Base-by-base conservation (phyloP, 2,797 vertebrate species). In the Notolabrus celidotus region DNA sequence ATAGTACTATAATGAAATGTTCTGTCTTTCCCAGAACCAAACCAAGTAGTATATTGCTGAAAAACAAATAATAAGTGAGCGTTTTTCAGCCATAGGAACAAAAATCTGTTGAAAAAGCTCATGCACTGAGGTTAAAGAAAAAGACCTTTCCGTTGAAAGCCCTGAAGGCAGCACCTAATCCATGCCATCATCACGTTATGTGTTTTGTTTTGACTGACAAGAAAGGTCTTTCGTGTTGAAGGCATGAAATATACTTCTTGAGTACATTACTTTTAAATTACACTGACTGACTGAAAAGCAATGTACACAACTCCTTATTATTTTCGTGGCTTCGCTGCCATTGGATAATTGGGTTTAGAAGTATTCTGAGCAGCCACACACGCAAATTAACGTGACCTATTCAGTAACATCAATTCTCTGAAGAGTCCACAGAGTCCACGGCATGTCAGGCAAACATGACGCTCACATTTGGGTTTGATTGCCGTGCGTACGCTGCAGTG, bases 391-490 rank as follows among this genome's bases (percentile, higher is more conserved):
- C 50, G 2, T 4, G 14, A 65, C 60, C 55, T 42, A n/a, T 42
- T 79, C 47, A 27, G 49, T 47, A 60, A 51, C 22, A 63, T 53
- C 3, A 53, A 64, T 38, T 47, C 36, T 65, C 59, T 20, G 11
- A 27, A 49, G 43, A 47, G 57, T 45, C 42, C 57, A 27, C 43
- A 43, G 41, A 67, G 47, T 47, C 17, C 15, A 33, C 62, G 41
- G 57, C 25, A 23, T 57, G 53, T 70, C 46, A 31, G 8, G 23
- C 57, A 68, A 31, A 45, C 58, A 22, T 66, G 67, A 58, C 25
- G 1, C 22, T 47, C 58, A 71, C 79, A 66, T 86, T 83, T 65
- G 53, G 70, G 60, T 76, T 71, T 63, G 66, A 80, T 79, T 79
- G 72, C 79, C 59, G 19, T 7, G 42, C 41, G 23, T 51, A 46